Conservation (phyloP, 30 jellyfish, hydroid and myxozoan species). For the Phacellophora camtschatica region DNA sequence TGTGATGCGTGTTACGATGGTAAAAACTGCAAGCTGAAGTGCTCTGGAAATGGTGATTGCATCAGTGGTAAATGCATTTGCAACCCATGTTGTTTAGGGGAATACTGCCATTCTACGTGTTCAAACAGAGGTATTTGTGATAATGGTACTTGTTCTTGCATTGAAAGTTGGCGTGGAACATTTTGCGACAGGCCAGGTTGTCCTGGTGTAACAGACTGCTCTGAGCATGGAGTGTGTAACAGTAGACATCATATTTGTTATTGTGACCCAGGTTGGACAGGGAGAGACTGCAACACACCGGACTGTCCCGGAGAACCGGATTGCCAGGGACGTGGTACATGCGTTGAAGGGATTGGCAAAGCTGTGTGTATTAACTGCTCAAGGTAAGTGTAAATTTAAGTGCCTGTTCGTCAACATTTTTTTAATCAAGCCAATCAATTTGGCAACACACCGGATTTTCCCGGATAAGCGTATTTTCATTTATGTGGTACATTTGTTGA, state of each 20-base stretch:
- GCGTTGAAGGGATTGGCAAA: slow-evolving; percentile 33
- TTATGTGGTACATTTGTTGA: too few species aligned
- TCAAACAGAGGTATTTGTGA: slow-evolving; percentile 48
- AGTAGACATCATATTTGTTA: slow-evolving; percentile 56
- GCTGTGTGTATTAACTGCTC: slow-evolving; percentile 57
- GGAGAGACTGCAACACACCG: slow-evolving; percentile 59
- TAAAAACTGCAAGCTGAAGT: slow-evolving; percentile 33
- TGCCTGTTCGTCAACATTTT: too few species aligned
- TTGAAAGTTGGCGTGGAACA: slow-evolving; percentile 51
- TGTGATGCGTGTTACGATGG: slow-evolving; percentile 62
- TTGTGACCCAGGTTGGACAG: slow-evolving; percentile 71
- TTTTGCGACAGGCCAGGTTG: slow-evolving; percentile 64
- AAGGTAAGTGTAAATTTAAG: neutral
- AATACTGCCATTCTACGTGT: slow-evolving; percentile 48
- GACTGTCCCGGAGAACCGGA: slow-evolving; percentile 80
- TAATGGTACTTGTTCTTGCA: slow-evolving; percentile 35
- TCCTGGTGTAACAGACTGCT: slow-evolving; percentile 65
- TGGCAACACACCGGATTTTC: too few species aligned
- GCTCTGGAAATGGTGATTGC: slow-evolving; percentile 61
- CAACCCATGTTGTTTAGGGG: slow-evolving; percentile 39
- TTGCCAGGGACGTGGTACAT: slow-evolving; percentile 52
- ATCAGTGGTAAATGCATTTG: slow-evolving; percentile 45
- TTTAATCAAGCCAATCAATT: too few species aligned
- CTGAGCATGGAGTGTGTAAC: slow-evolving; percentile 65
- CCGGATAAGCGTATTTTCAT: too few species aligned